Conservation (phyloP, 2,797 vertebrate species). For the Gadopsis marmoratus region DNA sequence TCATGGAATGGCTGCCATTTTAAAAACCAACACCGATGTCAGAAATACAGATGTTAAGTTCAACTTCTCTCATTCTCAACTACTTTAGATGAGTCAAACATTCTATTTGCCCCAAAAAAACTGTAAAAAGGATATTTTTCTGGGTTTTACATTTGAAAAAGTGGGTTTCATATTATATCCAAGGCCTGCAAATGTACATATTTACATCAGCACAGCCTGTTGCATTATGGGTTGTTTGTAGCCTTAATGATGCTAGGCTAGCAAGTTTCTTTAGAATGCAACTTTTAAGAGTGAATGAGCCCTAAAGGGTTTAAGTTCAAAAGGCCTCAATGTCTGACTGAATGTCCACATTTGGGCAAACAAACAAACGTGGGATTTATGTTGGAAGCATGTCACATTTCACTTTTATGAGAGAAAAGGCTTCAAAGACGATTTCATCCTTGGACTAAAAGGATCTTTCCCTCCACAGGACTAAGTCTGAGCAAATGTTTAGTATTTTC, state of each 20-base stretch:
- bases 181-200: background rate
- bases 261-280: background rate
- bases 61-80: background rate
- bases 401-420: background rate
- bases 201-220: background rate
- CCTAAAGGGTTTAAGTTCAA: background rate
- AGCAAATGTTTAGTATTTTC: background rate
- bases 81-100: background rate
- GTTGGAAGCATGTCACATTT: slow-evolving; percentile 5
- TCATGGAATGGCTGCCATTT: background rate
- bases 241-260: background rate
- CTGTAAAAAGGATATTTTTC: background rate
- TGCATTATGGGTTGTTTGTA: background rate
- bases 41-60: background rate
- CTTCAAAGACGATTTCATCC: slow-evolving; percentile 3
- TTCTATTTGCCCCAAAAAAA: background rate
- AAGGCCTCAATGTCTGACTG: background rate
- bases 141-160: background rate
- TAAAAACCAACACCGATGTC: background rate
- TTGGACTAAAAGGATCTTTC: background rate
- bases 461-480: background rate
- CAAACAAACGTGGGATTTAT: slow-evolving; percentile 4
- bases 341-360: slow-evolving; percentile 3
- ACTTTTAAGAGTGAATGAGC: background rate
- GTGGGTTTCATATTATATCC: background rate